Conservation (phyloP, 2,888 invertebrate species). For the Germaria angustata region DNA sequence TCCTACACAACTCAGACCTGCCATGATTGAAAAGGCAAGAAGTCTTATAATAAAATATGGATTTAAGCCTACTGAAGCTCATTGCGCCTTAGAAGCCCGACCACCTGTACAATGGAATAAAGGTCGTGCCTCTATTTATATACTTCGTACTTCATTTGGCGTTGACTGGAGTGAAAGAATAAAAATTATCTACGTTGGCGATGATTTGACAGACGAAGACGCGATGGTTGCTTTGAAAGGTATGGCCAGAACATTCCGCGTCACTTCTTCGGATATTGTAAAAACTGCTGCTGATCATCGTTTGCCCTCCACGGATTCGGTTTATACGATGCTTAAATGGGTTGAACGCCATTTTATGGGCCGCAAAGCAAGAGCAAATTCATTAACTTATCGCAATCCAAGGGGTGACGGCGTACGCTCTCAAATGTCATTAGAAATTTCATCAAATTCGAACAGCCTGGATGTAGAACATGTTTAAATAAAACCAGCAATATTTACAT, state of each 20-base stretch:
- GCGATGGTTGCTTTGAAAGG: slow-evolving; percentile 95
- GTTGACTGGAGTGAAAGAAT: slow-evolving; percentile 95
- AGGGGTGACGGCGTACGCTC: slow-evolving; percentile 87
- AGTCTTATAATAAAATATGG: slow-evolving; percentile 87
- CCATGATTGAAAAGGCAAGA: slow-evolving; percentile 86
- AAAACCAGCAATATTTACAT: not conserved
- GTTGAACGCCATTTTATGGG: slow-evolving; percentile 91
- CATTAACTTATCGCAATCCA: slow-evolving; percentile 83
- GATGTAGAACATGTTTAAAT: slow-evolving; percentile 74
- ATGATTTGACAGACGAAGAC: slow-evolving; percentile 93
- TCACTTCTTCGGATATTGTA: slow-evolving; percentile 90
- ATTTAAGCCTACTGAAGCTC: slow-evolving; percentile 89
- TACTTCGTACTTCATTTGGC: slow-evolving; percentile 92
- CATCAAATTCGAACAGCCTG: slow-evolving; percentile 75
- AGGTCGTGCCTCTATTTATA: slow-evolving; percentile 93
- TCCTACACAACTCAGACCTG: slow-evolving; percentile 84
- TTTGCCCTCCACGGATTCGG: slow-evolving; percentile 92
- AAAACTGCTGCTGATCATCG: slow-evolving; percentile 93
- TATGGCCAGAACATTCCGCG: slow-evolving; percentile 95
- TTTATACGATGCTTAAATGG: slow-evolving; percentile 94
- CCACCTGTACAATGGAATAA: slow-evolving; percentile 96
- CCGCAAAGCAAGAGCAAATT: slow-evolving; percentile 88
- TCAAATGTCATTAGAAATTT: slow-evolving; percentile 86
- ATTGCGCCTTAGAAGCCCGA: slow-evolving; percentile 93
- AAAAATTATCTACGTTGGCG: slow-evolving; percentile 93